Base-by-base conservation (phyloP, 2,113 vertebrate genomes). In the Coturnix japonica region DNA sequence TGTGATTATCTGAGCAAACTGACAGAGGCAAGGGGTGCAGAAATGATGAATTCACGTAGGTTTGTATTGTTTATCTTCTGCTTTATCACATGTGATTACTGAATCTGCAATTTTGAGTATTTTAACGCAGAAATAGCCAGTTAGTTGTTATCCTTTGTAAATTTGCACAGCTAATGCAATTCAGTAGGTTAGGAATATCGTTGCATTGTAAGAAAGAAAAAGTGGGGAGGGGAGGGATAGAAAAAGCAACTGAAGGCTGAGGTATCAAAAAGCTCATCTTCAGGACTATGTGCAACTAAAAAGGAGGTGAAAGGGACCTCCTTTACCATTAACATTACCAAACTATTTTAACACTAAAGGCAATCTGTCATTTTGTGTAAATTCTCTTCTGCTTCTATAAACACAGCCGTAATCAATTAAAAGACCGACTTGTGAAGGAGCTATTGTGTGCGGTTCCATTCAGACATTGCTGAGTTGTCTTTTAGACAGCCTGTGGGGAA, bases 351-450 rank as follows among this genome's bases (percentile, higher is more conserved):
- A 95, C 95, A 97, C 95, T 95, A 93, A 97, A 97, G 96, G 86
- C 96, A 96, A 93, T 97, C 97, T 97, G 97, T 97, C 96, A 96
- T 97, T 96, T 97, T 97, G 96, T 96, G 93, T 97, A 97, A 98
- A 97, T 97, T 97, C 95, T 97, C 95, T 97, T 97, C 97, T 97
- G 97, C 96, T 97, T 98, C 96, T 96, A 93, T 97, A 98, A 98
- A 98, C 97, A 98, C 97, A 98, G 98, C 97, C 92, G 92, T 96
- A 96, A 97, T 98, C 97, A 98, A 97, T 98, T 98, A 97, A 97
- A 97, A 97, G 96, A 93, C 89, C 72, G 54, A 83, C 95, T 97
- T 96, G 96, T 97, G 95, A 98, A 98, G 97, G 96, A 96, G 94
- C 96, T 96, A 97, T 98, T 98, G 97, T 98, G 89, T 95, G 89